Evolutionary conservation across 2,888 invertebrate species (phyloP), one percentile per base, ranked within the genome.

Genomic region (Ophion obscuratus): DNA sequence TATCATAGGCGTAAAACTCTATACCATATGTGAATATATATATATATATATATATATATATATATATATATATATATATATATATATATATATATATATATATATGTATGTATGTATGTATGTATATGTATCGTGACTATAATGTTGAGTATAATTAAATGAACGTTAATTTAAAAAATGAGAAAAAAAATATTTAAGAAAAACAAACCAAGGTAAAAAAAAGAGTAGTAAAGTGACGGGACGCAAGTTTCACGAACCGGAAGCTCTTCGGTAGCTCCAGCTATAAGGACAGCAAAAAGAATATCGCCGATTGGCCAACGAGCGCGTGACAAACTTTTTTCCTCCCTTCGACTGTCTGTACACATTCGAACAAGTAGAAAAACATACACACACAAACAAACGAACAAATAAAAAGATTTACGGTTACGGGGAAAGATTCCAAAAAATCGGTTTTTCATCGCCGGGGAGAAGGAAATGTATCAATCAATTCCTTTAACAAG

Each of bases 1-100:
- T 92, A 92, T 91, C 90, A 88, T 90, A 90, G 85, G 86, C 85
- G 88, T 89, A 86, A 81, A 80, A 82, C 84, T 78, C 84, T 78
- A 77, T 36, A 61, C 36, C 59, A 73, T 61, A 81, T 78, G 11
- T 59, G 27, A 14, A 77, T n/a, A 59, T 20, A 61, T 61, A 61
- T 61, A 67, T 40, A 67, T 14, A 17, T 40, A n/a, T 40, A 40
- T 36, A 31, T 20, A 20, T 20, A 20, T 9, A 20, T 61, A 20
- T 20, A 40, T 67, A 67, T 14, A 40, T 40, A n/a, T 40, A 14
- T 79, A 81, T 78, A 77, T 31, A 59, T 20, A 61, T 61, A 61
- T 61, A 67, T 40, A 67, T 14, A 17, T 40, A n/a, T 40, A 40
- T 36, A 6, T 20, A 20, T 20, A 20, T 9, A 20, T 59, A 20